Evolutionary conservation across 2,888 invertebrate species (phyloP).

Genomic region (Drosophila birchii): DNA sequence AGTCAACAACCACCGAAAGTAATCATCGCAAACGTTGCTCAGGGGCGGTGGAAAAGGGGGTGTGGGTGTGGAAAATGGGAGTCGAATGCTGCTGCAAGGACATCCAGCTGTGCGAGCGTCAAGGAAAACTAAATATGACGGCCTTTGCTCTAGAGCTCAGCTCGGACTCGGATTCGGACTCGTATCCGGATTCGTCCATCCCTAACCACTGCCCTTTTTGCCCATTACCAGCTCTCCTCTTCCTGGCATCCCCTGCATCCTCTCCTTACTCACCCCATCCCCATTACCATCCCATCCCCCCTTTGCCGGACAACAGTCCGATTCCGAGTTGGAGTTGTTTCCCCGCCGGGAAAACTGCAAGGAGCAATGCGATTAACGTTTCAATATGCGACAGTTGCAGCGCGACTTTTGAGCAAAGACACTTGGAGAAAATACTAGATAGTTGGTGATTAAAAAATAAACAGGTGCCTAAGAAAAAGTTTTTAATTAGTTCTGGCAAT

Average conservation of each 20-base stretch:
- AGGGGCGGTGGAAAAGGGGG: constrained; percentile 14
- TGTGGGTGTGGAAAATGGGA: not conserved
- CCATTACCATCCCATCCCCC: constrained; percentile 11
- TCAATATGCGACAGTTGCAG: constrained; percentile 76
- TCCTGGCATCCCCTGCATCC: not conserved
- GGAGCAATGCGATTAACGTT: constrained; percentile 75
- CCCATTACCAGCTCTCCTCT: not conserved
- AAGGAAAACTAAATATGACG: constrained; percentile 55
- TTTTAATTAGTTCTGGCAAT: too few species aligned
- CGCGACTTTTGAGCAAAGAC: constrained; percentile 48
- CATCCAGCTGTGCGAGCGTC: constrained; percentile 51
- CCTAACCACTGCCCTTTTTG: not conserved
- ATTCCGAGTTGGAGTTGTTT: constrained; percentile 25
- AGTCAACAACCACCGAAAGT: constrained; percentile 75
- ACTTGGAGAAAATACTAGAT: constrained; percentile 15
- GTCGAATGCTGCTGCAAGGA: constrained; percentile 19
- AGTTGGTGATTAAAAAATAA: too few species aligned
- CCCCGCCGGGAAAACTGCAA: constrained; percentile 45
- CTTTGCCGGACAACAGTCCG: constrained; percentile 19
- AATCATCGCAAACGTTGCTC: constrained; percentile 73
- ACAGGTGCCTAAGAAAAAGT: too few species aligned
- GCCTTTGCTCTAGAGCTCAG: constrained; percentile 23
- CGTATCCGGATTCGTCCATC: not conserved
- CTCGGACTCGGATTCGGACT: not conserved
- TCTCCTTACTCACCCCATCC: not conserved